Percentiles rank a stretch among this genome's conserved stretches.
Evolutionary conservation across 1,140 invertebrate species (phyloP).

Genomic region (Drosophila asahinai): DNA sequence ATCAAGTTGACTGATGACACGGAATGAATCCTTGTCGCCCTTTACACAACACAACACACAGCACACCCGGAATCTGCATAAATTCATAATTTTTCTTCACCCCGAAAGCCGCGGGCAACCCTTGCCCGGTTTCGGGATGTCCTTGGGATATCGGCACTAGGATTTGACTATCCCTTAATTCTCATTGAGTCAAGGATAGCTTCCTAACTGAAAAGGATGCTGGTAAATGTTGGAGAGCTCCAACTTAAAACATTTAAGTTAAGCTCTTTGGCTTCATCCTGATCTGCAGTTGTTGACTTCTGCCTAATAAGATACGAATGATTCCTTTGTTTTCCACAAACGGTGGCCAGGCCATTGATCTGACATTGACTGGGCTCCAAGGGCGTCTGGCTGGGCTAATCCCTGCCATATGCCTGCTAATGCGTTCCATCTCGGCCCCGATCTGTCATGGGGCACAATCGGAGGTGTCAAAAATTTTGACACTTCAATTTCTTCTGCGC

Average conservation of each 20-base stretch:
- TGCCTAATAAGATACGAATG: slow-evolving; percentile 2
- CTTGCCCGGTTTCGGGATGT: slow-evolving; percentile 40
- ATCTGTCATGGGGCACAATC: slow-evolving; percentile 77
- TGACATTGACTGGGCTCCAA: slow-evolving; percentile 21
- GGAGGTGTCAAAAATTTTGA: slow-evolving; percentile 78
- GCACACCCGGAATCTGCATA: slow-evolving; percentile 67
- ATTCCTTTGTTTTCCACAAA: neutral
- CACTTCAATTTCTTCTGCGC: slow-evolving; percentile 76
- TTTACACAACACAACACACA: slow-evolving; percentile 48
- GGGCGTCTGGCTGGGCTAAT: slow-evolving; percentile 21
- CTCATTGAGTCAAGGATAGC: neutral
- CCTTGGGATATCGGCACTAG: neutral
- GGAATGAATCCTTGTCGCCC: slow-evolving; percentile 84
- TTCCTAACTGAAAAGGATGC: neutral
- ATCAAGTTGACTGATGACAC: slow-evolving; percentile 85
- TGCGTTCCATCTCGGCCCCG: slow-evolving; percentile 57
- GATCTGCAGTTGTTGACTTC: slow-evolving; percentile 1
- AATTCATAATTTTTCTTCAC: slow-evolving; percentile 78
- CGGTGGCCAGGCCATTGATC: slow-evolving; percentile 15
- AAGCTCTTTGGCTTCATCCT: neutral
- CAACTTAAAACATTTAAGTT: neutral
- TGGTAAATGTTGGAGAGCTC: too few relatives aligned
- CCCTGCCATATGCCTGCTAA: slow-evolving; percentile 55
- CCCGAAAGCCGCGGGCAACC: slow-evolving; percentile 20
- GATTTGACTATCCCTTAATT: slow-evolving; percentile 2